Evolutionary conservation across 2,113 vertebrate genomes (phyloP), one percentile per base, ranked within the genome.

Genomic region (Platycercus adscitus): DNA sequence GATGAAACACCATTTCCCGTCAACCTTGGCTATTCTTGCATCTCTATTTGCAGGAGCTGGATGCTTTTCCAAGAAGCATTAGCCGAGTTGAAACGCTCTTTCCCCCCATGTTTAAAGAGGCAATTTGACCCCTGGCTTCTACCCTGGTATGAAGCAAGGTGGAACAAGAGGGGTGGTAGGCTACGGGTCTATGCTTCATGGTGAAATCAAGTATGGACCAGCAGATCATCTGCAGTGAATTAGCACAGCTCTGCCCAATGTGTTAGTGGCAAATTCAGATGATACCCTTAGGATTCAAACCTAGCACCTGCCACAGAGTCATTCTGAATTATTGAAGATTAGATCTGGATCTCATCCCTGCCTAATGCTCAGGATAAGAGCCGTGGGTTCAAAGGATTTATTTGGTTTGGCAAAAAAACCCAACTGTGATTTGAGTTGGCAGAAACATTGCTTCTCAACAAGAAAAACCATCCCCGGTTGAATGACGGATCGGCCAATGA

Each of bases 11-110:
- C 2, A 23, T 93, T 83, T 94, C 33, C 47, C 33, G 43, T n/a
- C 65, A 86, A 66, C 58, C 9, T 6, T 52, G 29, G 43, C 18
- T 63, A 2, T 43, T 77, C 41, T 58, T 19, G 24, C 0, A 0
- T 46, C 24, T 93, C 76, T 26, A 0, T 53, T 69, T 69, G 39
- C 10, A 41, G 31, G 29, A 81, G 8, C 68, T 33, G 11, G 20
- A 23, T 6, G 47, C 9, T 64, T 91, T 85, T 78, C n/a, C 39
- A 77, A 47, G 53, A 49, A 23, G 26, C 7, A 11, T 41, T 61
- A 52, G 25, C 11, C 6, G 9, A 69, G 35, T 2, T 61, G 64
- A 53, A 94, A 55, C 7, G 19, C 4, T 25, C 16, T 55, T 83
- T 33, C 3, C 21, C 6, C 15, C 4, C 1, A 0, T 4, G 2